Evolutionary conservation across 2,797 vertebrate species (phyloP).

Genomic region (Amazonetta brasiliensis): DNA sequence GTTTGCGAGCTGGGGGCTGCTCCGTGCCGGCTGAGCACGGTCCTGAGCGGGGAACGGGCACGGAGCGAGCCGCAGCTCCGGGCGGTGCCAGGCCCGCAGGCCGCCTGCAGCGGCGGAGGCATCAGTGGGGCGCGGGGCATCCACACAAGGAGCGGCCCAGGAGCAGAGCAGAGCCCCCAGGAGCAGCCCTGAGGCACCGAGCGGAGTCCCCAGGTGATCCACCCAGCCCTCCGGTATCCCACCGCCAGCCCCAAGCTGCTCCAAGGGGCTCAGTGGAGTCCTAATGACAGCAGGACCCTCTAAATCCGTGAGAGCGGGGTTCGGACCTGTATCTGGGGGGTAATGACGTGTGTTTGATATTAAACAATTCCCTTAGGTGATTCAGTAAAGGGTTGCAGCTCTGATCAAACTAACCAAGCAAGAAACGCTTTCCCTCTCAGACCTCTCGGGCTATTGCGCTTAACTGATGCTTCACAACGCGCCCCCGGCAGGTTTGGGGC

Average conservation of each 20-base stretch:
- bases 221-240: conserved; percentile 20
- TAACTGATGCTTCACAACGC: neutral
- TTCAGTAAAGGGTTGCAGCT: neutral
- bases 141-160: no score
- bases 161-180: no score
- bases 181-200: neutral
- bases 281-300: neutral
- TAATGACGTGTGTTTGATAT: neutral
- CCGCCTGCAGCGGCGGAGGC: no score
- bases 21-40: neutral
- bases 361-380: neutral
- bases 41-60: neutral
- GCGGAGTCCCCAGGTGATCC: neutral
- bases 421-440: neutral
- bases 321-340: neutral
- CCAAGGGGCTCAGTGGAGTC: neutral
- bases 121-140: no score
- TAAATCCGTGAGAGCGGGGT: neutral
- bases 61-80: neutral
- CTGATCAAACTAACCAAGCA: neutral
- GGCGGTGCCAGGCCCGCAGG: neutral
- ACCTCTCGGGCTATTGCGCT: neutral
- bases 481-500: neutral
- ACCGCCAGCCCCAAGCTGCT: conserved; percentile 5
- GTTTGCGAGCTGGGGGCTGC: neutral